Conservation (phyloP, 1,140 invertebrate genomes). For the Tribolium castaneum region DNA sequence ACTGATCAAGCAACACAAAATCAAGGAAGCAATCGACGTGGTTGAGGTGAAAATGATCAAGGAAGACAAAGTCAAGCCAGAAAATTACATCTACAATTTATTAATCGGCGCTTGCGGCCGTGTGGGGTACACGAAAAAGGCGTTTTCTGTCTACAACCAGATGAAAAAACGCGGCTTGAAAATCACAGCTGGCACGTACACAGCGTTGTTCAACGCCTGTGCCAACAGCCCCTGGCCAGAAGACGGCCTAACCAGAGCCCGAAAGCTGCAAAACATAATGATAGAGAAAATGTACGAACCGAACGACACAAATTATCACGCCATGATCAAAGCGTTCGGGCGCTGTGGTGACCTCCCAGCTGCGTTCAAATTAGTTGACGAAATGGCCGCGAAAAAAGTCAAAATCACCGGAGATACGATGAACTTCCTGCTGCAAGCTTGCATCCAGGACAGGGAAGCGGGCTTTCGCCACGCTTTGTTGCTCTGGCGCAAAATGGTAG, state of each 20-base stretch:
- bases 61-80: constrained; percentile 81
- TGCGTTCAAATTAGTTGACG: constrained; percentile 85
- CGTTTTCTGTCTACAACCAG: constrained; percentile 83
- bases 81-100: constrained; percentile 82
- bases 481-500: constrained; percentile 86
- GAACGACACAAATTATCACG: constrained; percentile 85
- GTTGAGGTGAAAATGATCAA: constrained; percentile 79
- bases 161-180: constrained; percentile 81
- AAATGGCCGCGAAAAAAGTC: constrained; percentile 79
- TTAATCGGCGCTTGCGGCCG: constrained; percentile 83
- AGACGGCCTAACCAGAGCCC: constrained; percentile 75
- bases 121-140: constrained; percentile 85
- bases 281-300: constrained; percentile 74
- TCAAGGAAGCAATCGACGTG: constrained; percentile 80
- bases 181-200: constrained; percentile 79
- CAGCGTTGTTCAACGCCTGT: constrained; percentile 89
- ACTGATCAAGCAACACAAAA: constrained; percentile 70
- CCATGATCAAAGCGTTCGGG: constrained; percentile 92
- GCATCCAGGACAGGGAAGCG: constrained; percentile 78
- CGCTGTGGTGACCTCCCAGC: constrained; percentile 79
- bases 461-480: constrained; percentile 84
- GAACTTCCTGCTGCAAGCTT: constrained; percentile 85
- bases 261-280: constrained; percentile 74
- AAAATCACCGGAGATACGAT: constrained; percentile 76
- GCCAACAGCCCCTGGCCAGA: constrained; percentile 78